Percentiles rank a stretch among this genome's conserved stretches.
phyloP scores from a whole-genome alignment of 1,140 invertebrate species.

The Papilio polyxenes region DNA sequence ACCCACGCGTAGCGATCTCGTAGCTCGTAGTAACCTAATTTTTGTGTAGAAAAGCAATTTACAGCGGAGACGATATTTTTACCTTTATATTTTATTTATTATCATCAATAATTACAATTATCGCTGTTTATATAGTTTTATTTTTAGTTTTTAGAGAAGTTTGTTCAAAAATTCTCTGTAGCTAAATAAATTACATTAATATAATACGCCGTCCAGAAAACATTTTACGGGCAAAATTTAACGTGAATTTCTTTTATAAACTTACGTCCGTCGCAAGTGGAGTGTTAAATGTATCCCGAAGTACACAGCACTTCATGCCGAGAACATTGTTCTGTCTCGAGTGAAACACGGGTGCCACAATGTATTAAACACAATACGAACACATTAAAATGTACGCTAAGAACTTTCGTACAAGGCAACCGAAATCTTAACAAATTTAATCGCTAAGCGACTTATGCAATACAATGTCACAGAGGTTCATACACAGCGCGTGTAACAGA shows the following conservation, averaged over 20 bases:
- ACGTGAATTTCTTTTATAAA: background rate
- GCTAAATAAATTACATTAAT: background rate
- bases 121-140: too few species aligned
- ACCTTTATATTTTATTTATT: background rate
- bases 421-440: too few species aligned
- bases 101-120: too few species aligned
- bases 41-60: constrained; percentile 20
- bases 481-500: too few species aligned
- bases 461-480: too few species aligned
- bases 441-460: too few species aligned
- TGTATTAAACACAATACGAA: constrained; percentile 2
- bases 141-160: too few species aligned
- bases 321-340: background rate
- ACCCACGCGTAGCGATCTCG: constrained; percentile 51
- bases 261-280: background rate
- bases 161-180: background rate
- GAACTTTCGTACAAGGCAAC: too few species aligned
- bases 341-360: background rate
- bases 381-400: background rate
- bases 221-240: background rate
- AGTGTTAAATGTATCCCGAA: constrained; percentile 5
- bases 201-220: background rate
- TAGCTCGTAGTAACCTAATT: constrained; percentile 35
- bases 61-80: background rate
- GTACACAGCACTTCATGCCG: background rate